phyloP scores from a whole-genome alignment of 2,888 invertebrate species.

The Sphinx pinastri region DNA sequence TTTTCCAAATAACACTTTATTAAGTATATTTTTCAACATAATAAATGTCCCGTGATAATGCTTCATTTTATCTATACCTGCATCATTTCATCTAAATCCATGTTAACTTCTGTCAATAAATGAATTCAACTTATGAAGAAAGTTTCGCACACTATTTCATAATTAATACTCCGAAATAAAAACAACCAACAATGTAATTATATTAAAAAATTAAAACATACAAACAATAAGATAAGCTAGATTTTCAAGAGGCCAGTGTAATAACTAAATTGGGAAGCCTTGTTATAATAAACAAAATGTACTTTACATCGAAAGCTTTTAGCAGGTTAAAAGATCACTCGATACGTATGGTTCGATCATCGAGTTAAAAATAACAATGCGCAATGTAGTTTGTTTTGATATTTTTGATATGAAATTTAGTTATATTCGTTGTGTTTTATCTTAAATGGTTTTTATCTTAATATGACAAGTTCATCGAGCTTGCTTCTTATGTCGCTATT shows the following conservation, averaged over 20 bases:
- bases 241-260: constrained; percentile 26
- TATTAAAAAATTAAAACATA: neutral
- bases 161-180: neutral
- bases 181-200: neutral
- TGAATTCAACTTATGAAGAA: neutral
- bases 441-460: constrained; percentile 27
- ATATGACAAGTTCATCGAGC: constrained; percentile 22
- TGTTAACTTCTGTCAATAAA: neutral
- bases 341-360: constrained; percentile 62
- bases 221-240: constrained; percentile 21
- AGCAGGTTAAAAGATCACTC: constrained; percentile 63
- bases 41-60: neutral
- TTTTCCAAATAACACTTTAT: too few relatives aligned
- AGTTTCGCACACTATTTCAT: neutral
- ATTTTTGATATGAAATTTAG: constrained; percentile 34
- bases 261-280: constrained; percentile 26
- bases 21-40: too few relatives aligned
- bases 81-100: too few relatives aligned
- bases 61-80: too few relatives aligned
- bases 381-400: constrained; percentile 48
- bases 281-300: constrained; percentile 34
- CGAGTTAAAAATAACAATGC: constrained; percentile 60
- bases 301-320: constrained; percentile 49
- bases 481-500: constrained; percentile 4
- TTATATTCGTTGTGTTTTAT: constrained; percentile 20